Base-by-base conservation (phyloP, 2,888 invertebrate genomes). In the Drosophila villosipedis region DNA sequence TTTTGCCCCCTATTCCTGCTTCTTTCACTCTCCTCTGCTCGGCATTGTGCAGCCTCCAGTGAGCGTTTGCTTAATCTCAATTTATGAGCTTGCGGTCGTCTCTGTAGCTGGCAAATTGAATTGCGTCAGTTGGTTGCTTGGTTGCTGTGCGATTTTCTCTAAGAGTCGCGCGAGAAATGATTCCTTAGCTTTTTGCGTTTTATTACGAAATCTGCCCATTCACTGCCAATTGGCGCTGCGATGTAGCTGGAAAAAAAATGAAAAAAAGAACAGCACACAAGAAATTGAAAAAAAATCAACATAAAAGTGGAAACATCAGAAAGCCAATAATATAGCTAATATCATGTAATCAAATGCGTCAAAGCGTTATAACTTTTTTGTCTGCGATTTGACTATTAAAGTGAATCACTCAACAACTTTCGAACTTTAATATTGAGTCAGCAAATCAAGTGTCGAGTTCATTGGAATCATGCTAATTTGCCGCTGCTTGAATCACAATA, bases 141-240 rank as follows among this genome's bases (percentile, higher is more conserved):
- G 63, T 28, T 52, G 72, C 63, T 69, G 50, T 30, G 68, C 66
- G 67, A 57, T 69, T 64, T 39, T 49, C 47, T 47, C 53, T 10
- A 52, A 55, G 70, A 64, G 63, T 75, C 65, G 76, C 79, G 73
- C 73, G 68, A 78, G 68, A 31, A 61, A 50, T 49, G 50, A 62
- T 70, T 73, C 65, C 63, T 58, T 65, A 65, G 69, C 71, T 68
- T 70, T 83, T 85, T 76, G 73, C 86, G 80, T 77, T 80, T 81
- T 83, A 86, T 89, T 86, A 79, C 67, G 87, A 87, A 87, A 90
- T 89, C 74, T 81, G 86, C 72, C 69, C 88, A 83, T 87, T 89
- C 87, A 87, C 80, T 80, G 80, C 47, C 76, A 87, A 87, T 84
- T 89, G 71, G 68, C 67, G 71, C 67, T 75, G 83, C 68, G 72